Conservation (phyloP, 2,888 invertebrate species). For the Orthonevra nobilis region DNA sequence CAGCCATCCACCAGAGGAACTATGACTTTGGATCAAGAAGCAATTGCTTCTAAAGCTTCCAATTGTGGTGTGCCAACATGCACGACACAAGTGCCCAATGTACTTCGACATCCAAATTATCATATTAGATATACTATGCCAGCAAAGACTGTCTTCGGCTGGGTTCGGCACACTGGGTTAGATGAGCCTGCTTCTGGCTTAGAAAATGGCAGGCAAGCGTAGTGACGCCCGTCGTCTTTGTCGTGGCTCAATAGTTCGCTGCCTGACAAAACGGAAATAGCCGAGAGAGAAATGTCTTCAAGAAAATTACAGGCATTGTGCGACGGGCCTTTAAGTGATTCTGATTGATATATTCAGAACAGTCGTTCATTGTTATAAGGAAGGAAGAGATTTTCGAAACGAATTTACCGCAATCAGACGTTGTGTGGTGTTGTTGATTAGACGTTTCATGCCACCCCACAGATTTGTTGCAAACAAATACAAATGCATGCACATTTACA, state of each 20-base stretch:
- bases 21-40: constrained; percentile 63
- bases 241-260: background rate
- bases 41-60: constrained; percentile 68
- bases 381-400: constrained; percentile 70
- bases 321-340: constrained; percentile 69
- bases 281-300: constrained; percentile 66
- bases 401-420: constrained; percentile 65
- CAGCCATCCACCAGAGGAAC: constrained; percentile 45
- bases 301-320: constrained; percentile 70
- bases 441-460: constrained; percentile 24
- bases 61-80: constrained; percentile 67
- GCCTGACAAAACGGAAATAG: constrained; percentile 68
- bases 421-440: constrained; percentile 55
- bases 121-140: constrained; percentile 58
- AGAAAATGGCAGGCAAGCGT: constrained; percentile 28
- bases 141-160: constrained; percentile 31
- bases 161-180: constrained; percentile 30
- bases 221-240: constrained; percentile 9
- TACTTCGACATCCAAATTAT: constrained; percentile 66
- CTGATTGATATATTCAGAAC: constrained; percentile 71
- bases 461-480: too few species aligned
- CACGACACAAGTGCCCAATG: constrained; percentile 60
- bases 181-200: constrained; percentile 25
- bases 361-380: constrained; percentile 68
- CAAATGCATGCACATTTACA: too few species aligned